Evolutionary conservation across 1,140 invertebrate genomes (phyloP), one percentile per base, ranked within the genome.

Genomic region (Parasteatoda tepidariorum): DNA sequence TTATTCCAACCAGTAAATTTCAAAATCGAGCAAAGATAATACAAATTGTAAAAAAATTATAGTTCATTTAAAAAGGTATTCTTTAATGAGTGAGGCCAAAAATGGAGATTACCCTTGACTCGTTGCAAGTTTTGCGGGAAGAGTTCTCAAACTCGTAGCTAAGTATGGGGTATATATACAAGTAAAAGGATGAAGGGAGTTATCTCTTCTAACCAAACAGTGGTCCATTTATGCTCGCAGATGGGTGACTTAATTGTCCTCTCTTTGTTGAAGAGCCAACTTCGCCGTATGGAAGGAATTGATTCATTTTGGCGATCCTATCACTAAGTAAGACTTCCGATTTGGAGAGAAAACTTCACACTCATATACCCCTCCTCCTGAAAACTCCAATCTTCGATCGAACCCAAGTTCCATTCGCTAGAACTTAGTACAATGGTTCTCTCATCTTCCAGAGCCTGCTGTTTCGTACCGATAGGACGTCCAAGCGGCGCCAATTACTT

Each of bases 181-280:
- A 78, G 61, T 41, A 31, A 78, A 67, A 33, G 73, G 59, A 71
- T 71, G 68, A 75, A 67, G 55, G 66, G 78, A 82, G 48, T 82
- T 82, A 82, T 82, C 78, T 70, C 66, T 31, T 82, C 78, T 82
- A 82, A 82, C 78, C 78, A 82, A 82, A 82, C 78, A 82, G 78
- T 82, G 55, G 78, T 82, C 78, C 78, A 82, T 82, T 82, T 82
- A 82, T 82, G 78, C 78, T 82, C 78, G 78, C 78, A 82, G 78
- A 82, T 82, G 78, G 78, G 64, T 82, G 78, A 82, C 67, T 82
- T 82, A 82, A 82, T 82, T 82, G 78, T 82, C 78, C 78, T 55
- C 54, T 57, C 78, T 82, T 82, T 82, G 67, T 82, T 78, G 75
- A 78, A 78, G 75, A 78, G 61, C 24, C 62, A 33, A 33, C 30